Evolutionary conservation across 2,888 invertebrate genomes (phyloP), one percentile per base, ranked within the genome.

Genomic region (Lordiphosa andalusiaca): DNA sequence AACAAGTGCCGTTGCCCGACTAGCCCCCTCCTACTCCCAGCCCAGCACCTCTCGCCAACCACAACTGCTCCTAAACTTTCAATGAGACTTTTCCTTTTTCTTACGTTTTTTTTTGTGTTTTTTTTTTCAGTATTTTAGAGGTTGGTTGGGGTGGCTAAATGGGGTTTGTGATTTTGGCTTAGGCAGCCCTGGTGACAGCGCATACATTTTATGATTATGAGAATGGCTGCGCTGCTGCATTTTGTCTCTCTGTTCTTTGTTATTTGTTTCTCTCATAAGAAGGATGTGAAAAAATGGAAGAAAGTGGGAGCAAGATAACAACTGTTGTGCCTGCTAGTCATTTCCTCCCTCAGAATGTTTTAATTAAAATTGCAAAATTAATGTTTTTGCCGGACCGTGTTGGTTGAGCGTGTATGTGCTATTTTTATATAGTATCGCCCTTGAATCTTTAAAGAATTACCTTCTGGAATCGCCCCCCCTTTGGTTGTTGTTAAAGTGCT

Each of bases 301-400:
- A 23, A n/a, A 48, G 3, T 6, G 25, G 40, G 33, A 50, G 59
- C 16, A 47, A 46, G 53, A 46, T 46, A 38, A 57, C 58, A 50
- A 47, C 33, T n/a, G n/a, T 35, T 19, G 16, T 46, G n/a, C 42
- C 19, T 44, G 16, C 16, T 39, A 9, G 21, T 38, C 23, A 35
- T 39, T 39, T 33, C 33, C 13, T 25, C 51, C 39, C 39, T 48
- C 13, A 53, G 44, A 84, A 69, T 67, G 67, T 82, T 85, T 82
- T 85, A 82, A 82, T 82, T 82, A 85, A 85, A 82, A 84, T 61
- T 77, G 72, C 75, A 84, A 71, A 82, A 82, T 84, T 74, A 77
- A 82, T 82, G 82, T 69, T 70, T 64, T 64, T 62, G 56, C 54
- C 56, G 65, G 73, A 61, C 46, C 41, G 69, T 51, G 39, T 53